Conservation (phyloP, 1,140 invertebrate genomes). For the Drosophila cardini region DNA sequence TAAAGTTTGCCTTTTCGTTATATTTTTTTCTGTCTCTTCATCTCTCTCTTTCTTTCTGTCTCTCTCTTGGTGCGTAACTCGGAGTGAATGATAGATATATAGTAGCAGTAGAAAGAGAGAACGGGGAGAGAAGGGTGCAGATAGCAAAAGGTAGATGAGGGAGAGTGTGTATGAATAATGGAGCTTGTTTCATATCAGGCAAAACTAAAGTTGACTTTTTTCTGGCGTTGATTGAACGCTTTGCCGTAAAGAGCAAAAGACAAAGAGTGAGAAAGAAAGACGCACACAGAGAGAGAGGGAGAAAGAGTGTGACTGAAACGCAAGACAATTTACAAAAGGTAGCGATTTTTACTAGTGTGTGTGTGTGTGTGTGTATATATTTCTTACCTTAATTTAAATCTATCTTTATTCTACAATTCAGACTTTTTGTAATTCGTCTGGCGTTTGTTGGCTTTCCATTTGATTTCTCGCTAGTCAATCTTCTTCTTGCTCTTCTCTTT, state of each 20-base stretch:
- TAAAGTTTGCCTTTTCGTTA: conserved; percentile 52
- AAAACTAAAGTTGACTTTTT: conserved; percentile 56
- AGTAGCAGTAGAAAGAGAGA: not conserved
- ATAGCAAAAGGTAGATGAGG: not conserved
- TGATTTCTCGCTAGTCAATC: conserved; percentile 18
- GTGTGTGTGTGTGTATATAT: not conserved
- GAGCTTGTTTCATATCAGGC: conserved; percentile 50
- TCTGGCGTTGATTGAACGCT: conserved; percentile 49
- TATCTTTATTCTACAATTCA: not conserved
- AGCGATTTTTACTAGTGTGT: not conserved
- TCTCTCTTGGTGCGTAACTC: conserved; percentile 3
- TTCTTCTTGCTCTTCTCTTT: conserved; percentile 1
- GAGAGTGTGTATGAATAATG: conserved; percentile 42
- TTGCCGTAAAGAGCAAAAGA: not conserved
- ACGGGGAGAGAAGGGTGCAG: not conserved
- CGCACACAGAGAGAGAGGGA: not conserved
- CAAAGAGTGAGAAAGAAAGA: not conserved
- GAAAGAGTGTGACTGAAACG: not conserved
- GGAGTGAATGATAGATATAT: conserved; percentile 57
- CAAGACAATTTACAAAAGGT: not conserved
- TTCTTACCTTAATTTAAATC: conserved; percentile 7
- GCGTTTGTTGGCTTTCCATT: conserved; percentile 10
- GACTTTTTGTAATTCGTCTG: conserved; percentile 4
- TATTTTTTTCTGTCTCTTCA: conserved; percentile 6
- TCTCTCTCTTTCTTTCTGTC: not conserved